Evolutionary conservation across 2,113 vertebrate species (phyloP).

Genomic region (Eira barbara): DNA sequence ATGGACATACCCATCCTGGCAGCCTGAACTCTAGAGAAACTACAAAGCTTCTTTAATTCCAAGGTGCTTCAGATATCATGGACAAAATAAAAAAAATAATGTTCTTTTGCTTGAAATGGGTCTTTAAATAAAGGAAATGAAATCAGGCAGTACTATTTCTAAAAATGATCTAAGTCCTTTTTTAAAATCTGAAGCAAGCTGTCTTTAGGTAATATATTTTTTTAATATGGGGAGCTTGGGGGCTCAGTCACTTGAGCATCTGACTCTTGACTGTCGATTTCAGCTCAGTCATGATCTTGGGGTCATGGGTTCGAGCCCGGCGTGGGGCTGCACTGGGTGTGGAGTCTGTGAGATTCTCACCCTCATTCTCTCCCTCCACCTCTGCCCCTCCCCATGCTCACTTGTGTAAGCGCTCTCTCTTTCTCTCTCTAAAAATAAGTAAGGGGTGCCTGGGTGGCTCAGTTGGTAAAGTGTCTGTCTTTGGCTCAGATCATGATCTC

Average conservation of each 20-base stretch:
- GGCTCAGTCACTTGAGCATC: background rate
- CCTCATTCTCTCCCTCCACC: too few species aligned
- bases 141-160: background rate
- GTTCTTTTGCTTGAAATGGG: background rate
- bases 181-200: background rate
- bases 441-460: too few species aligned
- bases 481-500: too few species aligned
- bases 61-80: background rate
- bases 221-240: background rate
- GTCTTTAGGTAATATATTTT: background rate
- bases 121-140: background rate
- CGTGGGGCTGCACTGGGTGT: too few species aligned
- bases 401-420: too few species aligned
- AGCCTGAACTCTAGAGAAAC: background rate
- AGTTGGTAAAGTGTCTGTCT: too few species aligned
- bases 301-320: background rate
- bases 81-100: background rate
- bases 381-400: too few species aligned
- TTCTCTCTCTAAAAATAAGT: too few species aligned
- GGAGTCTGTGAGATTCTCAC: too few species aligned
- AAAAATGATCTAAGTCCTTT: background rate
- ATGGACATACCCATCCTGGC: fast-evolving
- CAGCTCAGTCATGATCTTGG: background rate
- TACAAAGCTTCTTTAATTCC: background rate
- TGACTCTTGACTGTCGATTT: background rate